These are phyloP conservation scores for Vanessa cardui DNA, from an alignment of 2,888 invertebrate genomes.

Conservation along the genomic window DNA sequence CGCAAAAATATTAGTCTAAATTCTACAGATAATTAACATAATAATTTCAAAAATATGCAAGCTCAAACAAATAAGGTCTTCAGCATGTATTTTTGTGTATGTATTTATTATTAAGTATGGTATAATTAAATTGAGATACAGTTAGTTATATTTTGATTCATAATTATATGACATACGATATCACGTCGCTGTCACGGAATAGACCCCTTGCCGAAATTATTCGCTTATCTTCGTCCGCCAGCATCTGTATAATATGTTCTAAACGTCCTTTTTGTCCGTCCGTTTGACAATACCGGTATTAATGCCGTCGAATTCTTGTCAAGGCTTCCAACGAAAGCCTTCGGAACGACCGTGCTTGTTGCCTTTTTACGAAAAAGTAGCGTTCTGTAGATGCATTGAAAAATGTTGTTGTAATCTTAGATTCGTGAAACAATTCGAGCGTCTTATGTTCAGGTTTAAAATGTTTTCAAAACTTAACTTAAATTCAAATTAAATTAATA, in stretches of 20 bases:
- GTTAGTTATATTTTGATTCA: too few species aligned
- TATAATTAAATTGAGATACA: too few species aligned
- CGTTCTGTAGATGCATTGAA: slow-evolving; percentile 7
- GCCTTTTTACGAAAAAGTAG: slow-evolving; percentile 16
- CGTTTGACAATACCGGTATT: slow-evolving; percentile 57
- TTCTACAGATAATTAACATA: too few species aligned
- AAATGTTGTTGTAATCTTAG: slow-evolving; percentile 5
- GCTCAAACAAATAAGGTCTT: too few species aligned
- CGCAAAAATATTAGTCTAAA: too few species aligned
- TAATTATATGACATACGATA: neutral
- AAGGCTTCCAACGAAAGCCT: slow-evolving; percentile 28
- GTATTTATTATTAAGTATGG: too few species aligned
- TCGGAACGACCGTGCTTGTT: slow-evolving; percentile 17
- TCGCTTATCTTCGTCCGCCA: slow-evolving; percentile 38
- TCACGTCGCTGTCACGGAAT: slow-evolving; percentile 30
- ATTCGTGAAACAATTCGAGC: neutral
- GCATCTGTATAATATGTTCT: slow-evolving; percentile 52
- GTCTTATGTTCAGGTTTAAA: neutral
- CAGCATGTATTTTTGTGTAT: too few species aligned
- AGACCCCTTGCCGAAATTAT: slow-evolving; percentile 42
- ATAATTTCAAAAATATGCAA: too few species aligned
- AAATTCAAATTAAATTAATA: too few species aligned
- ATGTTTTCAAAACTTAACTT: too few species aligned
- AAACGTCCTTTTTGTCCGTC: slow-evolving; percentile 56
- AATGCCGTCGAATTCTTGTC: slow-evolving; percentile 45